Evolutionary conservation across 2,113 vertebrate genomes (phyloP).

Genomic region (Myanophis thanlyinensis): DNA sequence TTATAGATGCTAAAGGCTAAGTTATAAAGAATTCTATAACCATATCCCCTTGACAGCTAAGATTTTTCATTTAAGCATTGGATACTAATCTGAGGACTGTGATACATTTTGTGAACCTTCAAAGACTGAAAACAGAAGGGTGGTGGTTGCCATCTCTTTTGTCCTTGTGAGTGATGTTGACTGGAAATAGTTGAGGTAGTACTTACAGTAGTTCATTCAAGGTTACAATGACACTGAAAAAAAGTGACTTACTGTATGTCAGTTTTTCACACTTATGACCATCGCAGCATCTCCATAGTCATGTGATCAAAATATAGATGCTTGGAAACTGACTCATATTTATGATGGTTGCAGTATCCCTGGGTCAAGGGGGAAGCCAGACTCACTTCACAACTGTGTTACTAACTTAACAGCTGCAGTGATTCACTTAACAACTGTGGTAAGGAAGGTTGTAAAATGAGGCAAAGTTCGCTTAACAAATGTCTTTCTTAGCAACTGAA

Average conservation of each 20-base stretch:
- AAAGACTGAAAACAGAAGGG: neutral
- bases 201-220: neutral
- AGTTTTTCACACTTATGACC: neutral
- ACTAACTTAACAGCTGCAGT: neutral
- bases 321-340: neutral
- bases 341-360: neutral
- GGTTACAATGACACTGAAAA: neutral
- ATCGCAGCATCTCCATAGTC: neutral
- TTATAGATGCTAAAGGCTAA: neutral
- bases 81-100: neutral
- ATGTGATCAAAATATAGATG: neutral
- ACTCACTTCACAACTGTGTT: neutral
- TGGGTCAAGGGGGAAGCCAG: neutral
- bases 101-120: neutral
- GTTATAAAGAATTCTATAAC: neutral
- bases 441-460: neutral
- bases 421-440: neutral
- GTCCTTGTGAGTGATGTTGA: neutral
- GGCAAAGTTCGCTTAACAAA: neutral
- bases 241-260: neutral
- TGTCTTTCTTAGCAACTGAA: neutral
- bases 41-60: neutral
- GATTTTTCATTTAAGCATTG: neutral
- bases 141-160: neutral
- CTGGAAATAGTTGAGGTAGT: neutral